Percentiles rank a stretch among this genome's conserved stretches.
Conservation (phyloP, 2,113 vertebrate genomes). For the Indicator indicator region DNA sequence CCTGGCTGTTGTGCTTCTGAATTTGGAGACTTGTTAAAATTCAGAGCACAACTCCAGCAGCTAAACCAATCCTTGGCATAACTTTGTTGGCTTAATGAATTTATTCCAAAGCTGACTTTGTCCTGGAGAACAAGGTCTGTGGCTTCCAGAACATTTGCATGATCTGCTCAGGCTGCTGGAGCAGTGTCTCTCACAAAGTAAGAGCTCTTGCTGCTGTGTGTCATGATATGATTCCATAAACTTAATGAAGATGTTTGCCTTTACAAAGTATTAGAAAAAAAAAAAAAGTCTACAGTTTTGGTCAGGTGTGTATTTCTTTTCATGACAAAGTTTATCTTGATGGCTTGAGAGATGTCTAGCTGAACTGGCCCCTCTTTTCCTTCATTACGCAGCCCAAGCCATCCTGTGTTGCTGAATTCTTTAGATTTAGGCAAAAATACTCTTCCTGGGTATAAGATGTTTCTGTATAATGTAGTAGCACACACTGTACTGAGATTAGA, state of each 20-base stretch:
- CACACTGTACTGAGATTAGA: neutral
- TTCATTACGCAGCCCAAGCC: neutral
- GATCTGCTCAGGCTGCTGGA: neutral
- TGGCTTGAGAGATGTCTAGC: neutral
- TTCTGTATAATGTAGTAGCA: neutral
- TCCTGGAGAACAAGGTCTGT: neutral
- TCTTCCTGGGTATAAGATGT: neutral
- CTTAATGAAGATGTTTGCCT: neutral
- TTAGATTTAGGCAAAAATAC: neutral
- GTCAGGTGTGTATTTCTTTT: neutral
- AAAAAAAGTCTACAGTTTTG: neutral
- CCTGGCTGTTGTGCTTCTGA: neutral
- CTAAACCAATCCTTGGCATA: neutral
- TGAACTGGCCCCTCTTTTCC: neutral
- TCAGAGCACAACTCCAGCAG: neutral
- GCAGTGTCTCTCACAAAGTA: neutral
- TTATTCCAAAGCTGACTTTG: constrained; percentile 33
- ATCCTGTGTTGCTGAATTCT: neutral
- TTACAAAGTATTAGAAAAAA: neutral
- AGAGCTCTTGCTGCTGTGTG: neutral
- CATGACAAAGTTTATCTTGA: neutral
- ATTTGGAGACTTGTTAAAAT: constrained; percentile 9
- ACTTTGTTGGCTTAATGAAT: constrained; percentile 3
- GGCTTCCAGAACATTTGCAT: neutral
- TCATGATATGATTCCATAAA: neutral